Conservation (phyloP, 2,888 invertebrate species). For the Lumbricus terrestris region DNA sequence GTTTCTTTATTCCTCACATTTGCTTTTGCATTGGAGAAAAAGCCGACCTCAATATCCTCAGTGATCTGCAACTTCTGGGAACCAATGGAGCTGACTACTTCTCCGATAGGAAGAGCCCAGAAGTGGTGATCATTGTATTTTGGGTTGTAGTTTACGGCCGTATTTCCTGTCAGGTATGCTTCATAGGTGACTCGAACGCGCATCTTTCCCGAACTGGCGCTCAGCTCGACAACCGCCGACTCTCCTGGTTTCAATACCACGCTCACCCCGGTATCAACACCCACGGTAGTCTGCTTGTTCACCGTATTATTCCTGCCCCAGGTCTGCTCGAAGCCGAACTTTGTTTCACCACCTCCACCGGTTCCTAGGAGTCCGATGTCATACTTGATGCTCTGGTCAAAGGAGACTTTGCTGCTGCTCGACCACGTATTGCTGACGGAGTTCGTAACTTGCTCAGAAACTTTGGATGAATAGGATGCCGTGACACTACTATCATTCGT, state of each 20-base stretch:
- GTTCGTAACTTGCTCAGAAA: background rate
- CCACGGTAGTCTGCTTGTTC: background rate
- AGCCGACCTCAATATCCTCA: background rate
- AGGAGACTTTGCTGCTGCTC: background rate
- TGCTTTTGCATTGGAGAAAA: background rate
- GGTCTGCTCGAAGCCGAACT: background rate
- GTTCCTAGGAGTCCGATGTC: background rate
- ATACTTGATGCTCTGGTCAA: background rate
- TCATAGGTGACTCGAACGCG: background rate
- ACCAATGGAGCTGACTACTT: background rate
- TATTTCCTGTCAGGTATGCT: background rate
- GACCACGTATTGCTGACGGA: background rate
- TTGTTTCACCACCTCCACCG: background rate
- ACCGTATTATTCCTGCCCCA: background rate
- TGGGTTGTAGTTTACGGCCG: background rate
- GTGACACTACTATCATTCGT: background rate
- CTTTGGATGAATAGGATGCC: background rate
- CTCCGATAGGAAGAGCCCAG: background rate
- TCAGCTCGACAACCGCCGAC: background rate
- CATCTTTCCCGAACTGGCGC: background rate
- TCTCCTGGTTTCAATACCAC: background rate
- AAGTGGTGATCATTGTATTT: background rate
- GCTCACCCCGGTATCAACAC: background rate
- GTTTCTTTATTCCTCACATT: background rate
- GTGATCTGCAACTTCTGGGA: background rate